A percentile compares a stretch with the other conserved stretches of the same genome.
Conservation (phyloP, 2,113 vertebrate species). For the Myotis lucifugus region DNA sequence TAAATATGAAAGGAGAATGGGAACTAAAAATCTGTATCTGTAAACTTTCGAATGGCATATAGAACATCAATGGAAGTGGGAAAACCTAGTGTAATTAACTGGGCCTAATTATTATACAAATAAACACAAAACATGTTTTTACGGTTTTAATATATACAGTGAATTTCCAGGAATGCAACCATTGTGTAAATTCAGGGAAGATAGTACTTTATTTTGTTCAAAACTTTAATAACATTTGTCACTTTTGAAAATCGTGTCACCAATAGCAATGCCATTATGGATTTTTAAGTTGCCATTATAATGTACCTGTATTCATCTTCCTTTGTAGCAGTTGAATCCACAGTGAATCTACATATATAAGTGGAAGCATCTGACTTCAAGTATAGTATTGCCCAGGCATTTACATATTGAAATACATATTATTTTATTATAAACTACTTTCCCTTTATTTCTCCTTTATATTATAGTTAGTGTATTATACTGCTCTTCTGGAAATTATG, state of each 20-base stretch:
- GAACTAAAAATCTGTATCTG: constrained; percentile 8
- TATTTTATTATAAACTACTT: constrained; percentile 40
- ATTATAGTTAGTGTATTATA: constrained; percentile 9
- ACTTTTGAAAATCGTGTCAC: constrained; percentile 39
- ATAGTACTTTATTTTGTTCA: constrained; percentile 50
- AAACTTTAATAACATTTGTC: constrained; percentile 45
- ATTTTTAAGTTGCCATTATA: constrained; percentile 20
- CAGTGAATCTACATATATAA: background rate
- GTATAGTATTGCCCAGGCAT: constrained; percentile 33
- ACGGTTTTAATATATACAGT: constrained; percentile 38
- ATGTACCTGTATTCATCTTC: background rate
- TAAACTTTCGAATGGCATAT: background rate
- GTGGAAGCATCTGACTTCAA: background rate
- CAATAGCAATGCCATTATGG: background rate
- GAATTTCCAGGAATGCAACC: constrained; percentile 52
- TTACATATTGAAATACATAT: constrained; percentile 43
- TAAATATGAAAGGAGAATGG: constrained; percentile 42
- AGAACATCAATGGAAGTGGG: background rate
- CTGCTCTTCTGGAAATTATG: constrained; percentile 19
- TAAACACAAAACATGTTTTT: constrained; percentile 53
- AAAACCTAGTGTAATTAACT: background rate
- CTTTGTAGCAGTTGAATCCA: constrained; percentile 24
- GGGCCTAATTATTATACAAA: constrained; percentile 42
- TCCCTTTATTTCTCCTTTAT: constrained; percentile 45
- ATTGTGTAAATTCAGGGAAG: constrained; percentile 2